Percentiles rank a stretch among this genome's conserved stretches.
These are phyloP conservation scores for Epiblema foenella DNA, from an alignment of 2,888 invertebrate genomes.

Conservation along the genomic window DNA sequence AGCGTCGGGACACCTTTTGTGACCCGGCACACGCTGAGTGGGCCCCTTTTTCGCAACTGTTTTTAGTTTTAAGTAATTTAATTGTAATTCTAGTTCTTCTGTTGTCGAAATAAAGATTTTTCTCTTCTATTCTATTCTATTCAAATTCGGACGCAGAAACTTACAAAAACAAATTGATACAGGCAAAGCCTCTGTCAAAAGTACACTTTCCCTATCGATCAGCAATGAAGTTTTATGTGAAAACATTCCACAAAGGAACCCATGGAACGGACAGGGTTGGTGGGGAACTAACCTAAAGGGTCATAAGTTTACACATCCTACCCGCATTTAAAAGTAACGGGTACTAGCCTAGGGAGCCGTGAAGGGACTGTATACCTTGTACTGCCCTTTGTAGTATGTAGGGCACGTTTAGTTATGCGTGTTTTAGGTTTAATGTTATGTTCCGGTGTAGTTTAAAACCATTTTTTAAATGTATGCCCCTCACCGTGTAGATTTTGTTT, in stretches of 20 bases:
- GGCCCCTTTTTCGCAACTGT: too few species aligned
- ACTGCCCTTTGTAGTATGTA: not conserved
- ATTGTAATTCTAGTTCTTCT: too few species aligned
- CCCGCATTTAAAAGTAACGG: constrained; percentile 40
- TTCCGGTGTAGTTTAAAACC: not conserved
- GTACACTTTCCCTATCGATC: constrained; percentile 1
- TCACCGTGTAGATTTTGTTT: too few species aligned
- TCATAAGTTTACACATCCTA: constrained; percentile 31
- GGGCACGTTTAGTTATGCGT: not conserved
- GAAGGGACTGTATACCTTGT: constrained; percentile 1
- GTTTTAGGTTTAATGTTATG: not conserved
- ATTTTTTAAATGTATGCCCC: too few species aligned
- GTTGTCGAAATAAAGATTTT: too few species aligned
- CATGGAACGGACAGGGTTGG: constrained; percentile 7
- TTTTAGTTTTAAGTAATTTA: too few species aligned
- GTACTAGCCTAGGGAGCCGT: constrained; percentile 27
- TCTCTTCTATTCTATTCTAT: too few species aligned
- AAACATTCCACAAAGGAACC: constrained; percentile 30
- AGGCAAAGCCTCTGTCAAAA: not conserved
- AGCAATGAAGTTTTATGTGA: constrained; percentile 10
- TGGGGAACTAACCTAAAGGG: constrained; percentile 25
- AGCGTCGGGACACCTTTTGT: too few species aligned
- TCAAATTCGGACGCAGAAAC: too few species aligned
- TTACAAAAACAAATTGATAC: constrained; percentile 10
- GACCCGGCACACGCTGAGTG: too few species aligned